Conservation (phyloP, 2,113 vertebrate genomes). For the Labrus mixtus region DNA sequence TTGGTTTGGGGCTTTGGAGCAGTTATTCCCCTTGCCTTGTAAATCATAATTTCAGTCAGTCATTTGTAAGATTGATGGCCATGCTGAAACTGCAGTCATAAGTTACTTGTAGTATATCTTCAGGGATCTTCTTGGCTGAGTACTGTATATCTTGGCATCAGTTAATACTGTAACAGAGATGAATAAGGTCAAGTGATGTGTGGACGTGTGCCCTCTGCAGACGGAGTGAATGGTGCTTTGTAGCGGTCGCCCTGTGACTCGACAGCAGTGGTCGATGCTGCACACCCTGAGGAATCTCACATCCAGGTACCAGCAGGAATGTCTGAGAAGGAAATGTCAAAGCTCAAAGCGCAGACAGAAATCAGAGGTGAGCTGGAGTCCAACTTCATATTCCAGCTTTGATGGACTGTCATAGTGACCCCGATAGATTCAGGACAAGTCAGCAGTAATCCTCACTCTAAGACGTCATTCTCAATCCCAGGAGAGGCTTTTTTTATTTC, state of each 20-base stretch:
- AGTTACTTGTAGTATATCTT: not conserved
- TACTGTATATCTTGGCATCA: not conserved
- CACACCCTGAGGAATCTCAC: conserved; percentile 76
- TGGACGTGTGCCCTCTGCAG: conserved; percentile 12
- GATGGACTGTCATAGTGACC: conserved; percentile 11
- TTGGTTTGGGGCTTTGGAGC: not conserved
- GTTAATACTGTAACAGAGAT: conserved; percentile 7
- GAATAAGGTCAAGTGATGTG: conserved; percentile 3
- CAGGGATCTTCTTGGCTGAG: not conserved
- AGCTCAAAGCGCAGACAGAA: conserved; percentile 38
- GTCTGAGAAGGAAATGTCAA: conserved; percentile 58
- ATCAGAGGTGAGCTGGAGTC: conserved; percentile 12
- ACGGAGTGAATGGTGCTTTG: conserved; percentile 61
- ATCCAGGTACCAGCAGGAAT: conserved; percentile 47
- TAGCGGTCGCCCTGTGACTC: conserved; percentile 10
- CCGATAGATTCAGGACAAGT: not conserved
- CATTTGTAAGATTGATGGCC: not conserved
- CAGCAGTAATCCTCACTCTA: not conserved
- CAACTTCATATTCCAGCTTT: not conserved
- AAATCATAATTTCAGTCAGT: not conserved
- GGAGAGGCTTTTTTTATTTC: not conserved
- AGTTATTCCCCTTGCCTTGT: not conserved
- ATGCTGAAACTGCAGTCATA: not conserved
- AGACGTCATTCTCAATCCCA: not conserved
- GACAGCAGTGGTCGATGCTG: conserved; percentile 29